phyloP scores from a whole-genome alignment of 2,797 vertebrate genomes.

The Lepus townsendii region DNA sequence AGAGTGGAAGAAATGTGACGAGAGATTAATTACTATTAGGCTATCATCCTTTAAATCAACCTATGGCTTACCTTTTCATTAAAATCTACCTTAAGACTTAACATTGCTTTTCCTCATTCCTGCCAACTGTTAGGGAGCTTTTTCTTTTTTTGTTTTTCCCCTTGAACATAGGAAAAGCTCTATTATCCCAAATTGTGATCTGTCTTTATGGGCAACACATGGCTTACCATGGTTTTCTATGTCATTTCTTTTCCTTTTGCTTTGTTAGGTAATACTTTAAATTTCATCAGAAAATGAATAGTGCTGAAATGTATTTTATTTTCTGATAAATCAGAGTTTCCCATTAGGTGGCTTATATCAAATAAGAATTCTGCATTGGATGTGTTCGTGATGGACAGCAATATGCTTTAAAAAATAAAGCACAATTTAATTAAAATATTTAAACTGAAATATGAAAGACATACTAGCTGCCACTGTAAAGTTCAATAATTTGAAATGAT shows the following conservation, averaged over 20 bases:
- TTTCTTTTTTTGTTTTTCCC: neutral
- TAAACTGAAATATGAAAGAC: neutral
- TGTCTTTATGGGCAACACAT: neutral
- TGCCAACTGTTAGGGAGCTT: neutral
- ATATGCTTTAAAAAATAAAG: slow-evolving; percentile 32
- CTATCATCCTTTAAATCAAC: neutral
- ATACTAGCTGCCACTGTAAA: neutral
- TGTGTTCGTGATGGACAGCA: slow-evolving; percentile 17
- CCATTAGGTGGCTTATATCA: slow-evolving; percentile 11
- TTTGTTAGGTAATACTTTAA: slow-evolving; percentile 3
- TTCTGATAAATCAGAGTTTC: slow-evolving; percentile 16
- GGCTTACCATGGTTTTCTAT: neutral
- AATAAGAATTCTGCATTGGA: neutral
- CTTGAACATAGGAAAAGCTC: neutral
- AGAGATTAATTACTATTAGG: neutral
- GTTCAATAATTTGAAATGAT: slow-evolving; percentile 33
- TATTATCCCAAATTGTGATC: neutral
- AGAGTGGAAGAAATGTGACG: neutral
- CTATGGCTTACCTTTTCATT: neutral
- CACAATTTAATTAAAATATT: neutral
- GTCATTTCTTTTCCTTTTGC: neutral
- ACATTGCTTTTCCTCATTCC: neutral
- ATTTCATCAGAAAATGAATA: slow-evolving; percentile 34
- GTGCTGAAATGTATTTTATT: slow-evolving; percentile 49
- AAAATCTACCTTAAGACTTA: neutral